Base-by-base conservation (phyloP, 2,888 invertebrate species). In the Pyrochroa serraticornis region DNA sequence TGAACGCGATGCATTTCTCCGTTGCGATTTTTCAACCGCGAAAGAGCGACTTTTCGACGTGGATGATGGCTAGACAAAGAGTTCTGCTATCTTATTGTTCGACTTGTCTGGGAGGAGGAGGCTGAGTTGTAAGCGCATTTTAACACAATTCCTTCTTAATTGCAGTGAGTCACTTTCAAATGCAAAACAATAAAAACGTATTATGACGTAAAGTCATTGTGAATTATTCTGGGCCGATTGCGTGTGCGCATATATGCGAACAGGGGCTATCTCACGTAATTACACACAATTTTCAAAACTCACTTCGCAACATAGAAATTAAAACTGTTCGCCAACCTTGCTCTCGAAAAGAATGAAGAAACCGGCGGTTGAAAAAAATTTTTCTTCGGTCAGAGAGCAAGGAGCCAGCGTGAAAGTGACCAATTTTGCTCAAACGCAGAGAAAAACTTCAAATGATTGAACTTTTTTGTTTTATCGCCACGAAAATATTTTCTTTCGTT, bases 151-250 rank as follows among this genome's bases (percentile, higher is more conserved):
- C 44, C 32, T 32, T 38, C 44, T 35, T 37, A 44, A 38, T 31
- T 52, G 38, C 10, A 52, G 14, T 56, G 45, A 41, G 34, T 51
- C 46, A 51, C 57, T 57, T 57, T 57, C 50, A 51, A 46, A 57
- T 57, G 51, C 46, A 57, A 49, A 56, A 56, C 56, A 56, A 56
- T 56, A 48, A 53, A 45, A 45, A 52, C 35, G 7, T 33, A 38
- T 46, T 47, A 44, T 57, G 57, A 57, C 47, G 57, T 42, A 51
- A 57, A 57, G 35, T 51, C 57, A 57, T 57, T 57, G 51, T 57
- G 50, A 57, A 51, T 46, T 42, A 55, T 55, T 55, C 54, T 36
- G 36, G 33, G 41, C 32, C 46, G 41, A 50, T 57, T 57, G 57
- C 57, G 57, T 51, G 46, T 13, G 45, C 38, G 34, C 51, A 39